phyloP scores from a whole-genome alignment of 2,797 vertebrate genomes.

The Bucorvus abyssinicus region DNA sequence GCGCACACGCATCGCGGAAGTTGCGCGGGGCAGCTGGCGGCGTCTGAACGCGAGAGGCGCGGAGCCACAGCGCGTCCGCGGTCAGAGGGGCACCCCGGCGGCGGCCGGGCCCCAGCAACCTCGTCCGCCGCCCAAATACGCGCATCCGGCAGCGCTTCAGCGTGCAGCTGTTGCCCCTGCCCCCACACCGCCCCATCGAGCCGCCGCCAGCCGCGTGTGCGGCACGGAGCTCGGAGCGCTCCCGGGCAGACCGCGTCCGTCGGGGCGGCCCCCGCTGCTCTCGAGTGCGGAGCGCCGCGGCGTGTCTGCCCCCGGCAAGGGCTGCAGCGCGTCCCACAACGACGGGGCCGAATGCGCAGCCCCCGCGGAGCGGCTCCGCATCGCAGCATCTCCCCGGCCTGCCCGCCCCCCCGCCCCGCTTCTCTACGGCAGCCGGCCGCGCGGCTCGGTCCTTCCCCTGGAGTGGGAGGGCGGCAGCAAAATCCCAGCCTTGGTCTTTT shows the following conservation, averaged over 20 bases:
- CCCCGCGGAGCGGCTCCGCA: background rate
- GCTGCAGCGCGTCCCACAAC: background rate
- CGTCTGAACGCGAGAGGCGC: background rate
- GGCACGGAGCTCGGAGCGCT: background rate
- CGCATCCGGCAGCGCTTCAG: background rate
- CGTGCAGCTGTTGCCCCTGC: background rate
- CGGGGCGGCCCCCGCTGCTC: background rate
- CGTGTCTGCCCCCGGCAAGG: background rate
- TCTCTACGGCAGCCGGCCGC: background rate
- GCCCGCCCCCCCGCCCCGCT: background rate
- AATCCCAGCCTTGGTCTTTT: background rate
- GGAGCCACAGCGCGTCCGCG: background rate
- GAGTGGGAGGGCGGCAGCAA: background rate
- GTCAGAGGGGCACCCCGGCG: no score
- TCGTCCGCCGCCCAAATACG: no score
- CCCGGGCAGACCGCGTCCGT: background rate
- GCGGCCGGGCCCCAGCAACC: background rate
- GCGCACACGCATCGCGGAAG: background rate
- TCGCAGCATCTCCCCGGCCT: background rate
- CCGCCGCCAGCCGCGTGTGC: background rate
- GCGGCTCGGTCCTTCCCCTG: background rate
- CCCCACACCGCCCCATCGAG: background rate
- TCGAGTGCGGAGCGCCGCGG: background rate
- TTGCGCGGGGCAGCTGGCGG: slow-evolving; percentile 27
- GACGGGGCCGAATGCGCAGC: background rate